Percentiles rank a stretch among this genome's conserved stretches.
Conservation (phyloP, 2,888 invertebrate species). For the Tuberolachnus salignus region DNA sequence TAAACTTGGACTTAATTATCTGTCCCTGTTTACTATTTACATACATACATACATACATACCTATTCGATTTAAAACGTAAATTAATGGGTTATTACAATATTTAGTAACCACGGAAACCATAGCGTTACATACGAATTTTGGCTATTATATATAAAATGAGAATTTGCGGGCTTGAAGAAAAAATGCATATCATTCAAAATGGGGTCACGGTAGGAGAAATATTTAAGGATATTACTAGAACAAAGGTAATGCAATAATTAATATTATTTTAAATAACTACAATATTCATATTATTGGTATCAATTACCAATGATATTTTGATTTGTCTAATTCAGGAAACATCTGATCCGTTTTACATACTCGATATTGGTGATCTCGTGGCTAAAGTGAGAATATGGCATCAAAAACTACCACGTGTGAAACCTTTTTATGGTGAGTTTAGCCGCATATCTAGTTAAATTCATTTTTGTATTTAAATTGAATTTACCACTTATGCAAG, state of each 20-base stretch:
- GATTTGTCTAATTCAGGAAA: slow-evolving; percentile 63
- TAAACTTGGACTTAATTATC: too few relatives aligned
- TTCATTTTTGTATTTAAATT: too few relatives aligned
- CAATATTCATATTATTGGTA: not conserved
- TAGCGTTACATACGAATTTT: too few relatives aligned
- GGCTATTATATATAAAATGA: slow-evolving; percentile 63
- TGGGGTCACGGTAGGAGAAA: slow-evolving; percentile 61
- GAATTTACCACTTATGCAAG: too few relatives aligned
- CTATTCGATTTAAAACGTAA: too few relatives aligned
- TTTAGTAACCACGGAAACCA: too few relatives aligned
- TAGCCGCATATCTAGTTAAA: too few relatives aligned
- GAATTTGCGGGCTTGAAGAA: slow-evolving; percentile 67
- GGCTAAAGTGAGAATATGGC: slow-evolving; percentile 82
- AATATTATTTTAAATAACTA: not conserved
- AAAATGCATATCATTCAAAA: slow-evolving; percentile 72
- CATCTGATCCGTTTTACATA: slow-evolving; percentile 91
- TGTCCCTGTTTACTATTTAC: too few relatives aligned
- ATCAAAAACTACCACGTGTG: slow-evolving; percentile 81
- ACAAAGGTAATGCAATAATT: slow-evolving; percentile 33
- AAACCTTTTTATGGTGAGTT: slow-evolving; percentile 88
- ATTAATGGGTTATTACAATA: too few relatives aligned
- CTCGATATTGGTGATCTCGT: slow-evolving; percentile 87
- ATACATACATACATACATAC: too few relatives aligned
- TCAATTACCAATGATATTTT: not conserved
- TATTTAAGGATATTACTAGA: slow-evolving; percentile 53